phyloP scores from a whole-genome alignment of 1,140 invertebrate genomes.

The Camponotus pennsylvanicus region DNA sequence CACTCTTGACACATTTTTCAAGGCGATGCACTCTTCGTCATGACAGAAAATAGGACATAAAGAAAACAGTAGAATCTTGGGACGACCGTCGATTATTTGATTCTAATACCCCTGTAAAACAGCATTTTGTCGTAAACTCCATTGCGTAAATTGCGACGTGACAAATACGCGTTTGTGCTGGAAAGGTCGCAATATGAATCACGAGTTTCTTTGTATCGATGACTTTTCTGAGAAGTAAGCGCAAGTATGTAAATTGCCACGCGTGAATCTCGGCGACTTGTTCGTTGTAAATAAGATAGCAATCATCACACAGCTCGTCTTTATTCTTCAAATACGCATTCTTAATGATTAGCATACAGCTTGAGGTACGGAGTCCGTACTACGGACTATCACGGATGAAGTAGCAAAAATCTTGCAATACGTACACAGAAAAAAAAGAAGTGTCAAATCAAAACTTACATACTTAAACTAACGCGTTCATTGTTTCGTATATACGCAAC shows the following conservation, averaged over 20 bases:
- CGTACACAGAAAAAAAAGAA: no score
- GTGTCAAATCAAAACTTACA: no score
- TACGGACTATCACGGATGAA: conserved; percentile 1
- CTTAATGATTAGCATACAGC: not conserved
- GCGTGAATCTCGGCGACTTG: not conserved
- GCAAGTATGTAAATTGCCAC: conserved; percentile 18
- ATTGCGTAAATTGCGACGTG: conserved; percentile 5
- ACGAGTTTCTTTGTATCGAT: conserved; percentile 30
- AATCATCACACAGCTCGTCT: not conserved
- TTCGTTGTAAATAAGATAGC: conserved; percentile 16
- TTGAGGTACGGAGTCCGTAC: not conserved
- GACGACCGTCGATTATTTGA: not conserved
- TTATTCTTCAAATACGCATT: not conserved
- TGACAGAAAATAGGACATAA: not conserved
- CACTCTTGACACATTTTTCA: conserved; percentile 3
- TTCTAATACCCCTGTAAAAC: not conserved
- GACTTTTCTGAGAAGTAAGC: conserved; percentile 15
- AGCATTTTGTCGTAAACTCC: conserved; percentile 11
- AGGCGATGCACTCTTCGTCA: not conserved
- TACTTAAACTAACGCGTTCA: no score
- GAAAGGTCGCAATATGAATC: conserved; percentile 27
- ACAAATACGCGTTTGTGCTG: conserved; percentile 1
- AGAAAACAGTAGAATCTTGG: not conserved
- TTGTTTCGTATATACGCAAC: no score
- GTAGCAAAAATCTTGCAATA: not conserved